These are phyloP conservation scores for Listronotus bonariensis DNA, from an alignment of 1,140 invertebrate genomes.

Conservation along the genomic window DNA sequence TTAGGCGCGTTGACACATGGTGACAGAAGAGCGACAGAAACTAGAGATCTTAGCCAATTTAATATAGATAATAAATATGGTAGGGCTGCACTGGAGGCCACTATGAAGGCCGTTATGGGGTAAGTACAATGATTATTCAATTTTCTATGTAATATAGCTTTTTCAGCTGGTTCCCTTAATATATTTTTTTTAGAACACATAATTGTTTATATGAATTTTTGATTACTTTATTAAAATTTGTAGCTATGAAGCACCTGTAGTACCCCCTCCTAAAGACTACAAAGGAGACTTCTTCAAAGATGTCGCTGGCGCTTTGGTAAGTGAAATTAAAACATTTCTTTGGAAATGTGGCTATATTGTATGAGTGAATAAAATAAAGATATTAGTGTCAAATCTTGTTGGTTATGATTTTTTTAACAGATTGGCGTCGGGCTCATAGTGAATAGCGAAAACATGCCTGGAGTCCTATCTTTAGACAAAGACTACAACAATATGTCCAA, in stretches of 20 bases:
- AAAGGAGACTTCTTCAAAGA: slow-evolving; percentile 95
- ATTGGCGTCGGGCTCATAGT: slow-evolving; percentile 90
- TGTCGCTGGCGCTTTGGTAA: slow-evolving; percentile 78
- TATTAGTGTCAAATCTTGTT: too few species aligned
- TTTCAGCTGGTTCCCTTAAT: too few species aligned
- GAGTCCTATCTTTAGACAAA: slow-evolving; percentile 84
- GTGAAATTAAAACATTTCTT: background rate
- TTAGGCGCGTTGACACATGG: slow-evolving; percentile 91
- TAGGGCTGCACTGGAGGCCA: slow-evolving; percentile 87
- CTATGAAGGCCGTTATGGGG: slow-evolving; percentile 87
- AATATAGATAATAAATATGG: slow-evolving; percentile 99
- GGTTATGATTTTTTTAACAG: too few species aligned
- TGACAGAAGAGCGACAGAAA: slow-evolving; percentile 95
- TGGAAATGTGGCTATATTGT: too few species aligned
- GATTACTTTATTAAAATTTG: slow-evolving; percentile 7
- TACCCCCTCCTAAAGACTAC: slow-evolving; percentile 88
- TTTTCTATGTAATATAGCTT: too few species aligned
- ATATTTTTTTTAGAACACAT: too few species aligned
- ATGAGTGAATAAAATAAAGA: too few species aligned
- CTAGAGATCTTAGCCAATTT: slow-evolving; percentile 94
- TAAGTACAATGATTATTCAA: background rate
- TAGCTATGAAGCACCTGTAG: slow-evolving; percentile 77
- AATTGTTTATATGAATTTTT: too few species aligned
- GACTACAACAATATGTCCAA: slow-evolving; percentile 98
- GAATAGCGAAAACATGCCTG: slow-evolving; percentile 79